A percentile compares a stretch with the other conserved stretches of the same genome.
Evolutionary conservation across 2,797 vertebrate species (phyloP).

Genomic region (Brachymystax lenok): DNA sequence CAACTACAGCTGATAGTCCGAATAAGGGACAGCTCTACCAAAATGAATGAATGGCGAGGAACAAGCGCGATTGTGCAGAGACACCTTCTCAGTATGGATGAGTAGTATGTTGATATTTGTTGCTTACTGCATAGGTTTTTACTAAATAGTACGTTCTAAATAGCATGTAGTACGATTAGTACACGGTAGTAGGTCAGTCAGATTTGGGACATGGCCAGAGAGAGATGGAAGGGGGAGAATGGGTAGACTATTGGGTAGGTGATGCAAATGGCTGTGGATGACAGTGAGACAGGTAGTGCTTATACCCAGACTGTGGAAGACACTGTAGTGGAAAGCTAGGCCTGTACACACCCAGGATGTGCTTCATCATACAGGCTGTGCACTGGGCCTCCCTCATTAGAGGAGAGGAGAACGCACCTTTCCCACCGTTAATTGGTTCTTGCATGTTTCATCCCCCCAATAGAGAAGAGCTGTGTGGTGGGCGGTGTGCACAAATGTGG

Average conservation of each 20-base stretch:
- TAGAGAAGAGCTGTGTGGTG: constrained; percentile 42
- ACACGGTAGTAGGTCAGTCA: too few relatives aligned
- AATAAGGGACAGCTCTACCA: too few relatives aligned
- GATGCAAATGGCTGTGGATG: constrained; percentile 30
- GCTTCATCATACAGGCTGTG: constrained; percentile 61
- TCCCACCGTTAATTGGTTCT: constrained; percentile 54
- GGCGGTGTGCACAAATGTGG: constrained; percentile 51
- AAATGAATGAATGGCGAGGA: too few relatives aligned
- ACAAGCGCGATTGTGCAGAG: too few relatives aligned
- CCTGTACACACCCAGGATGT: constrained; percentile 42
- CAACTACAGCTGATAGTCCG: too few relatives aligned
- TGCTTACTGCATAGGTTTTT: too few relatives aligned
- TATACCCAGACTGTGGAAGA: constrained; percentile 2
- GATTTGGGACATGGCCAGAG: constrained; percentile 22
- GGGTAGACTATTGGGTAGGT: background rate
- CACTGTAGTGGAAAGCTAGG: background rate
- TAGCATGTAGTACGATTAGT: too few relatives aligned
- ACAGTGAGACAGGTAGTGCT: constrained; percentile 59
- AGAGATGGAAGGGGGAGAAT: background rate
- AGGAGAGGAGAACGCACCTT: constrained; percentile 61
- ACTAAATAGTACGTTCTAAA: too few relatives aligned
- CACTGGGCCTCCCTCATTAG: constrained; percentile 58
- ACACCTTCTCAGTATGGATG: too few relatives aligned
- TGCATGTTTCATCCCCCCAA: constrained; percentile 57
- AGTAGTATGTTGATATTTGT: too few relatives aligned